Conservation (phyloP, 2,113 vertebrate genomes). For the Puma concolor region DNA sequence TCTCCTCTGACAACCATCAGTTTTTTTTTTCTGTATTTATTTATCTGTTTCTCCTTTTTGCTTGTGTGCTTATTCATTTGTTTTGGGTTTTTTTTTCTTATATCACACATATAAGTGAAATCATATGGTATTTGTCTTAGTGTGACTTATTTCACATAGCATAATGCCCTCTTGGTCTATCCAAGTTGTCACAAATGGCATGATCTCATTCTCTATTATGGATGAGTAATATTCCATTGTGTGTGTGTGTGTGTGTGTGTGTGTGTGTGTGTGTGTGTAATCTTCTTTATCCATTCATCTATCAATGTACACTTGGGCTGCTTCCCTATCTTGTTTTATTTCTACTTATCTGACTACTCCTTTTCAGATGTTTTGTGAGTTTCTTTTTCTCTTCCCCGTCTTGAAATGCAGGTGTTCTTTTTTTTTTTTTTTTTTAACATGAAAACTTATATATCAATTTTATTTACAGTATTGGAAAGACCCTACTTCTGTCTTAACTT, state of each 20-base stretch:
- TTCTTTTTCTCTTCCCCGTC: neutral
- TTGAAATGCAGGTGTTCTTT: neutral
- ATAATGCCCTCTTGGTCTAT: neutral
- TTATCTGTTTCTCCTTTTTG: neutral
- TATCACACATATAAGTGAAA: neutral
- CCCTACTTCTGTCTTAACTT: too few relatives aligned
- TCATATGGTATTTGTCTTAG: neutral
- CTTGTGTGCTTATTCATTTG: neutral
- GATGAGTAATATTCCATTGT: neutral
- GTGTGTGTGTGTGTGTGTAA: neutral
- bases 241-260: neutral
- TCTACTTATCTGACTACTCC: neutral
- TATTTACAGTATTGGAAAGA: too few relatives aligned
- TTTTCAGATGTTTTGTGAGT: neutral
- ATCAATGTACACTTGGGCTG: neutral
- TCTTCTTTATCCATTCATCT: neutral
- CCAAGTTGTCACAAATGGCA: neutral
- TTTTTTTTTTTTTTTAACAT: too few relatives aligned
- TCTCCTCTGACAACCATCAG: neutral
- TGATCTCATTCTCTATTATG: neutral
- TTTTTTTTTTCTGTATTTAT: neutral
- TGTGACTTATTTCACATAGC: neutral
- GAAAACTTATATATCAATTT: too few relatives aligned
- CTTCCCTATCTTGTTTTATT: neutral
- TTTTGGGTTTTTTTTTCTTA: neutral